phyloP scores from a whole-genome alignment of 2,113 vertebrate genomes.

The Corynorhinus townsendii region DNA sequence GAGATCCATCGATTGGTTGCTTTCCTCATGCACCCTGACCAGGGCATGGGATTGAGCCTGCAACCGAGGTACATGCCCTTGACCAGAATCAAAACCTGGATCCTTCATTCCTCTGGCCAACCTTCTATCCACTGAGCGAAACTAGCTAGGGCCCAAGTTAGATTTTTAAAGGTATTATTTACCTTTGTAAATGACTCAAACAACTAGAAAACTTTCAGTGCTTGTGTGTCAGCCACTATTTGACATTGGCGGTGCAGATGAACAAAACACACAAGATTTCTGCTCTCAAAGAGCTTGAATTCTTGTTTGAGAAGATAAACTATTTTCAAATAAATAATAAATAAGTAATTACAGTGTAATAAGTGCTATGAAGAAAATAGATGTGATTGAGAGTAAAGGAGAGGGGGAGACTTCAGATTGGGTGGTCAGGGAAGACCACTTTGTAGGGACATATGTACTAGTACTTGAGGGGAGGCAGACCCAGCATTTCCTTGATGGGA shows the following conservation, averaged over 20 bases:
- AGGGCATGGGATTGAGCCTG: too few relatives aligned
- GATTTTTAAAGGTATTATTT: neutral
- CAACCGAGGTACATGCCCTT: too few relatives aligned
- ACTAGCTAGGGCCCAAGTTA: neutral
- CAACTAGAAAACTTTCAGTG: neutral
- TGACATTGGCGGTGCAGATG: neutral
- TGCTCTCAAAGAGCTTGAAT: neutral
- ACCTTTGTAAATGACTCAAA: slow-evolving; percentile 25
- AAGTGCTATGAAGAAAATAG: neutral
- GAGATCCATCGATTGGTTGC: too few relatives aligned
- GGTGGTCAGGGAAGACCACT: neutral
- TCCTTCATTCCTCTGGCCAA: too few relatives aligned
- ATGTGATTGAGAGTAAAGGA: neutral
- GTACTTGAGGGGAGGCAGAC: slow-evolving; percentile 1
- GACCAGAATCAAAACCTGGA: too few relatives aligned
- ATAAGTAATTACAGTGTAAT: neutral
- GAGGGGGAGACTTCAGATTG: neutral
- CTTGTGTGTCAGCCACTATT: neutral
- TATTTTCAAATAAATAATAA: slow-evolving; percentile 6
- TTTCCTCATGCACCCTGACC: too few relatives aligned
- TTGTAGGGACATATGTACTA: neutral
- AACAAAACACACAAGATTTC: neutral
- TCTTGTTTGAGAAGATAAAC: neutral
- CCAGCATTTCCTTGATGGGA: neutral
- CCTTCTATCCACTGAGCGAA: too few relatives aligned